Conservation (phyloP, 2,888 invertebrate species). For the Steinernema scapterisci region DNA sequence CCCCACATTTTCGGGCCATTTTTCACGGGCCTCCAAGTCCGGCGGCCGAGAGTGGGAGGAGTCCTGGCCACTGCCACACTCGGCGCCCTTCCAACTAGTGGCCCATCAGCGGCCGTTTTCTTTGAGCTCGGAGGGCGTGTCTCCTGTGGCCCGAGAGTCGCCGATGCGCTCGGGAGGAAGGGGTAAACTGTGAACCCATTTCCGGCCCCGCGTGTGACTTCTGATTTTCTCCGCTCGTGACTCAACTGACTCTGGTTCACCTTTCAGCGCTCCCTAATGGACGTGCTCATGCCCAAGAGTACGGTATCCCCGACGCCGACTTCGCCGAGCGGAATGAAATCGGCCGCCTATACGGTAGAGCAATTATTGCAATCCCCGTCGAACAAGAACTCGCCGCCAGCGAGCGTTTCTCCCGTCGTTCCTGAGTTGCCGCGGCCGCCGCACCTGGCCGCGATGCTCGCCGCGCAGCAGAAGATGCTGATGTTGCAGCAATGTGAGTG, state of each 20-base stretch:
- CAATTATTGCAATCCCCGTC: slow-evolving; percentile 31
- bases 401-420: not conserved
- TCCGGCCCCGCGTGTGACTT: slow-evolving; percentile 20
- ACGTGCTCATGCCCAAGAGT: slow-evolving; percentile 9
- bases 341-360: slow-evolving; percentile 26
- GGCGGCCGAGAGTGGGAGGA: not conserved
- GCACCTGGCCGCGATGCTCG: slow-evolving; percentile 15
- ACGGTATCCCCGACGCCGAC: slow-evolving; percentile 17
- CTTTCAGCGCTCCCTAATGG: slow-evolving; percentile 10
- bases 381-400: not conserved
- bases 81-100: slow-evolving; percentile 24
- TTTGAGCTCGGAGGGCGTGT: slow-evolving; percentile 13
- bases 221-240: slow-evolving; percentile 2
- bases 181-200: slow-evolving; percentile 21
- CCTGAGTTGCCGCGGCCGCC: not conserved
- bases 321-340: slow-evolving; percentile 24
- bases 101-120: slow-evolving; percentile 9
- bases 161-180: not conserved
- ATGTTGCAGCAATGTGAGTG: slow-evolving; percentile 25
- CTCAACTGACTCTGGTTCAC: not conserved
- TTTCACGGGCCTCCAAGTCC: not conserved
- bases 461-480: slow-evolving; percentile 24
- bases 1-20: slow-evolving; percentile 30
- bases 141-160: not conserved
- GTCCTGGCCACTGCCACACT: not conserved